Evolutionary conservation across 2,797 vertebrate genomes (phyloP).

Genomic region (Chiroxiphia lanceolata): DNA sequence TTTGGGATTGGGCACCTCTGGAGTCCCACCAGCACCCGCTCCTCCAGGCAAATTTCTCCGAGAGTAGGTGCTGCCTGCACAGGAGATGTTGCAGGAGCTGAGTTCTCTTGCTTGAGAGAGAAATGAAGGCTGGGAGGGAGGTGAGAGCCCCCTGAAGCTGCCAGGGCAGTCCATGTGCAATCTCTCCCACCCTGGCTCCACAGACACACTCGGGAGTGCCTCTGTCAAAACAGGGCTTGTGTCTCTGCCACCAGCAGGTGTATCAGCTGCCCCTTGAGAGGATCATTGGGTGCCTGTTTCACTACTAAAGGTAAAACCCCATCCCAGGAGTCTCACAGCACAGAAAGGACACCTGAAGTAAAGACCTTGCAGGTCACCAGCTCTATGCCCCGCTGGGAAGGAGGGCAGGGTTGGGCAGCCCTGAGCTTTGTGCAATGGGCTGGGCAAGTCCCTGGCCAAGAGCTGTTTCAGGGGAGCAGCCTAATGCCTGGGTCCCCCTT

Average conservation of each 20-base stretch:
- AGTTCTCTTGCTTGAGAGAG: background rate
- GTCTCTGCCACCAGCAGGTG: background rate
- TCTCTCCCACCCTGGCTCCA: background rate
- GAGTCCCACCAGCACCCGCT: background rate
- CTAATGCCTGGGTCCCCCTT: background rate
- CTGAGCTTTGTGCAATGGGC: background rate
- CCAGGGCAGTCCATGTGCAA: background rate
- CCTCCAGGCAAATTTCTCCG: background rate
- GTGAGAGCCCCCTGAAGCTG: background rate
- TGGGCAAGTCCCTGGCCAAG: background rate
- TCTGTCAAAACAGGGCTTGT: background rate
- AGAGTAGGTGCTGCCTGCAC: background rate
- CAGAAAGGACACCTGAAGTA: rapidly evolving
- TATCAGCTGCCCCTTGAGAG: background rate
- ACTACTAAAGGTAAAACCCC: background rate
- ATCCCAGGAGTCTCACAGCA: background rate
- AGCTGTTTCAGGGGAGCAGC: background rate
- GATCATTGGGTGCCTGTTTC: background rate
- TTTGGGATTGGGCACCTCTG: background rate
- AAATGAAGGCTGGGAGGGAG: background rate
- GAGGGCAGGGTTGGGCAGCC: background rate
- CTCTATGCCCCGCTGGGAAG: background rate
- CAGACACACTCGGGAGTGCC: background rate
- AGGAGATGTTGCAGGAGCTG: background rate
- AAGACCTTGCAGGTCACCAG: background rate